Evolutionary conservation across 2,113 vertebrate genomes (phyloP).

Genomic region (Corythoichthys haematopterus): DNA sequence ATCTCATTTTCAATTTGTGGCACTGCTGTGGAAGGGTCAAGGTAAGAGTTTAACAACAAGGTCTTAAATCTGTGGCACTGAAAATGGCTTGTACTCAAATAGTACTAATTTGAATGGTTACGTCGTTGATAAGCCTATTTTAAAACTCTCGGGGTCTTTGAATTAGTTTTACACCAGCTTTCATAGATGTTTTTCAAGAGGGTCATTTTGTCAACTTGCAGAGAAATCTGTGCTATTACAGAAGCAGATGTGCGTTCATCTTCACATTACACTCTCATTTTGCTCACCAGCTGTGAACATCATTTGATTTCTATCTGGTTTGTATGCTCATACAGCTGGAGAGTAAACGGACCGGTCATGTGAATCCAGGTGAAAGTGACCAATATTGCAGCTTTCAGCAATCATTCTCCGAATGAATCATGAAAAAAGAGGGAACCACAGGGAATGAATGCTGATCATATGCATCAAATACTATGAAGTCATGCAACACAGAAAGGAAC

Average conservation of each 20-base stretch:
- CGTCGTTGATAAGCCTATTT: background rate
- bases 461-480: background rate
- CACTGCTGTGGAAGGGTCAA: too few species aligned
- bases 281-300: conserved; percentile 37
- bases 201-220: background rate
- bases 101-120: too few species aligned
- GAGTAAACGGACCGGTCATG: conserved; percentile 49
- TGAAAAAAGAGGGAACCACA: conserved; percentile 1
- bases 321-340: conserved; percentile 31
- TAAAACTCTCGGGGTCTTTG: background rate
- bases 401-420: conserved; percentile 12
- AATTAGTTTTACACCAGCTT: background rate
- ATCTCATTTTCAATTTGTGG: too few species aligned
- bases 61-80: too few species aligned
- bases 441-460: background rate
- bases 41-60: too few species aligned
- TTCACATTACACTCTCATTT: conserved; percentile 11
- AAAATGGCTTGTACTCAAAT: background rate
- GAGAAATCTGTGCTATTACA: background rate
- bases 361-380: conserved; percentile 47
- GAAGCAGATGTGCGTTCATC: conserved; percentile 47
- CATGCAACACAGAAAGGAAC: background rate
- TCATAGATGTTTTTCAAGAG: background rate
- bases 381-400: conserved; percentile 19
- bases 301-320: conserved; percentile 10